Evolutionary conservation across 2,888 invertebrate genomes (phyloP), one percentile per base, ranked within the genome.

Genomic region (Lasioglossum zephyrum): DNA sequence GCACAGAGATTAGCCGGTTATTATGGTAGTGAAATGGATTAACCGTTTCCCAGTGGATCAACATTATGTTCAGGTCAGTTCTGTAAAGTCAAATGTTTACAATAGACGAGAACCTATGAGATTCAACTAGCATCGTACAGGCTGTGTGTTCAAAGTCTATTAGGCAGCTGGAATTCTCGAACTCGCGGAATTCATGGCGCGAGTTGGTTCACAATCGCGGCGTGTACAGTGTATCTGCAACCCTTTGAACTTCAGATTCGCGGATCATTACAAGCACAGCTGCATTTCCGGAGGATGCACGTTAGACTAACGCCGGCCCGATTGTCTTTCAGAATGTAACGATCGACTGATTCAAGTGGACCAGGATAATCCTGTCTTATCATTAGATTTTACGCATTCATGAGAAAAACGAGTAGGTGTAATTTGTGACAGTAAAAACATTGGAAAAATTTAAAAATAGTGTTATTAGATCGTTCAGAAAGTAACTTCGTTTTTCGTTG

Each of bases 161-260:
- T 69, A 69, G 41, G 16, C 57, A 49, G n/a, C 57, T 39, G 63
- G 66, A 60, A 63, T 70, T 60, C 74, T 73, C 76, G 72, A 80
- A 73, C 72, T 77, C 70, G 41, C 69, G 79, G 60, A 85, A 82
- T 85, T 77, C 70, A 26, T 26, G 69, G 22, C 70, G 63, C n/a
- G 72, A 75, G 86, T 78, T 82, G 77, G 79, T 79, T 82, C 70
- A 69, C 85, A 85, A 86, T 81, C 75, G 73, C 60, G 57, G 36
- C n/a, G 49, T 47, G 16, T 49, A 70, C 53, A 44, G 11, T 47
- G 77, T 70, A 85, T 66, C 77, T 31, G 66, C 36, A 57, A 82
- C 75, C 85, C 80, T 85, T 87, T 85, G 85, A 87, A 75, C 77
- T 63, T 76, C 47, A 77, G 77, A 82, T 77, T 75, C 82, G 80